Conservation (phyloP, 1,140 invertebrate genomes). For the Aethina tumida region DNA sequence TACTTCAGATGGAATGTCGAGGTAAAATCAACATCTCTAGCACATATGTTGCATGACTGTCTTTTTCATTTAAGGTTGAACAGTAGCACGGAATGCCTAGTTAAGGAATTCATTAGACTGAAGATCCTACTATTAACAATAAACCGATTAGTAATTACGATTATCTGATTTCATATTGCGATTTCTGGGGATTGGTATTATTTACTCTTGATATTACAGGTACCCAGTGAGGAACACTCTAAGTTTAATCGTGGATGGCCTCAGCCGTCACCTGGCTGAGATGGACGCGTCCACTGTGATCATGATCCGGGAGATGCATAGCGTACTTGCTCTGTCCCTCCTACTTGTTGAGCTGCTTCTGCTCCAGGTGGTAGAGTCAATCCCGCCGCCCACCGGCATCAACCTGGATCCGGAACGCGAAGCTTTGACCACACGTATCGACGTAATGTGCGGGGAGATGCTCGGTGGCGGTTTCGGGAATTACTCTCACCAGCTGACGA, state of each 20-base stretch:
- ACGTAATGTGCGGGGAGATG: conserved; percentile 29
- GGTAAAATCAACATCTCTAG: conserved; percentile 12
- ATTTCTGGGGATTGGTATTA: neutral
- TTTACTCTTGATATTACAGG: conserved; percentile 6
- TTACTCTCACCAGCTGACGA: conserved; percentile 24
- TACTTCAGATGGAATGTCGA: conserved; percentile 24
- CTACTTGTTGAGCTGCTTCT: conserved; percentile 29
- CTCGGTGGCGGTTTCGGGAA: conserved; percentile 21
- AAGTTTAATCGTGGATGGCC: conserved; percentile 32
- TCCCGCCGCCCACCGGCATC: conserved; percentile 26
- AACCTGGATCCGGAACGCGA: conserved; percentile 28
- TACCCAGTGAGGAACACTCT: conserved; percentile 32
- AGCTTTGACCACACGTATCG: conserved; percentile 25
- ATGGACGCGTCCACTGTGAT: conserved; percentile 13
- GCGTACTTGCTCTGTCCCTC: conserved; percentile 26
- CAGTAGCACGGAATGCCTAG: too few species aligned
- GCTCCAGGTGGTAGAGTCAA: conserved; percentile 32
- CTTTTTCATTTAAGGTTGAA: too few species aligned
- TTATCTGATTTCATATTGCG: neutral
- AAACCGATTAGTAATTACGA: too few species aligned
- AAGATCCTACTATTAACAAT: too few species aligned
- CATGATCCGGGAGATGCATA: conserved; percentile 21
- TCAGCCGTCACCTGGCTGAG: conserved; percentile 26
- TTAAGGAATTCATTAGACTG: too few species aligned
- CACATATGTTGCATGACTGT: too few species aligned